Conservation (phyloP, 2,888 invertebrate genomes). For the Venustoraphidia nigricollis region DNA sequence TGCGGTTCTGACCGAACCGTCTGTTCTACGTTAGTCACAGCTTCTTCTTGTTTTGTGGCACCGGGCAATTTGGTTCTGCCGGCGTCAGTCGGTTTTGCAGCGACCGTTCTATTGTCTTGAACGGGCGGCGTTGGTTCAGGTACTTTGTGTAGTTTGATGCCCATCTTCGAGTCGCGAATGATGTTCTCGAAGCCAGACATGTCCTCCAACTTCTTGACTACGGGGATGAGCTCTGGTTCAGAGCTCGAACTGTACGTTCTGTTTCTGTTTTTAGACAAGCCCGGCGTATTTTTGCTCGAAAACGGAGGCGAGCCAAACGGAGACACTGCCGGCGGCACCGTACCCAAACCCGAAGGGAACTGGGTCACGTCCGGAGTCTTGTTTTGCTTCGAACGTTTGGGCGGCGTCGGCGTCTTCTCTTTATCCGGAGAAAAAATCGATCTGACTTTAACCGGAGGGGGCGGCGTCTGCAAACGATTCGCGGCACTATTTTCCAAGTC, state of each 20-base stretch:
- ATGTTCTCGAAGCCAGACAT: constrained; percentile 44
- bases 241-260: constrained; percentile 31
- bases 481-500: constrained; percentile 7
- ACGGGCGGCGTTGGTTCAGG: constrained; percentile 22
- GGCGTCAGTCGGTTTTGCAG: too few relatives aligned
- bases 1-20: constrained; percentile 7
- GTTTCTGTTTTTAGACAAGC: constrained; percentile 18
- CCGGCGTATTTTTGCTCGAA: constrained; percentile 13
- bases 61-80: too few relatives aligned
- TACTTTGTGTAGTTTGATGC: constrained; percentile 21
- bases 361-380: constrained; percentile 22
- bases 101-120: constrained; percentile 11
- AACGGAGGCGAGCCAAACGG: constrained; percentile 12
- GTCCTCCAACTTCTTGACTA: constrained; percentile 45
- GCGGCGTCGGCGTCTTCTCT: constrained; percentile 29
- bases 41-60: too few relatives aligned
- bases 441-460: constrained; percentile 28
- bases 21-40: too few relatives aligned
- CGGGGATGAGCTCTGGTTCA: constrained; percentile 44
- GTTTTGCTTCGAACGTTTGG: constrained; percentile 16
- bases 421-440: constrained; percentile 54
- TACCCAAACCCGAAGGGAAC: constrained; percentile 24
- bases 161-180: constrained; percentile 33
- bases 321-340: constrained; percentile 19
- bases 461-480: constrained; percentile 13